Evolutionary conservation across 2,797 vertebrate species (phyloP).

Genomic region (Acanthurus leucopareius): DNA sequence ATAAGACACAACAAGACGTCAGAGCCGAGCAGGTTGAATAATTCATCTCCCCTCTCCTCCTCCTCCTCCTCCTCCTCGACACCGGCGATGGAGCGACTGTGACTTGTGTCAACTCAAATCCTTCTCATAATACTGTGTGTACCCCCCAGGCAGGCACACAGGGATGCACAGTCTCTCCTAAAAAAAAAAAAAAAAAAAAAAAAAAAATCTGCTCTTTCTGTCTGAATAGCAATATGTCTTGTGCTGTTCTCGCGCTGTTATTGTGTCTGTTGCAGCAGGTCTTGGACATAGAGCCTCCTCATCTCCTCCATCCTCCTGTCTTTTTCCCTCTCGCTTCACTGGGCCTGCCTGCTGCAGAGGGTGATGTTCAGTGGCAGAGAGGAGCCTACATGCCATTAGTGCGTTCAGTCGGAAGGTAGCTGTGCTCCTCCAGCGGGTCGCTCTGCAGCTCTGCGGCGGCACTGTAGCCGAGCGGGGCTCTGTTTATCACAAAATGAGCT

Average conservation of each 20-base stretch:
- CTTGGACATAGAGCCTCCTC: constrained; percentile 61
- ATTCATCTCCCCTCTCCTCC: constrained; percentile 73
- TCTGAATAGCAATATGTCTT: constrained; percentile 72
- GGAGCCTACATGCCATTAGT: constrained; percentile 56
- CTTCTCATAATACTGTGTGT: constrained; percentile 80
- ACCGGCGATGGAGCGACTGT: constrained; percentile 77
- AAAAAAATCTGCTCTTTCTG: constrained; percentile 57
- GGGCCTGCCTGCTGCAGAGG: constrained; percentile 63
- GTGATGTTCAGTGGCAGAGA: constrained; percentile 62
- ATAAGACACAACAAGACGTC: constrained; percentile 79
- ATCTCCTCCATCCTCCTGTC: constrained; percentile 52
- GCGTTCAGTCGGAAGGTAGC: constrained; percentile 67
- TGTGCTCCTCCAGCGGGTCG: constrained; percentile 46
- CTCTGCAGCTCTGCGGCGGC: constrained; percentile 38
- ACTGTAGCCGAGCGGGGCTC: constrained; percentile 37
- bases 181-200: constrained; percentile 33
- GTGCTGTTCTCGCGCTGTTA: constrained; percentile 53
- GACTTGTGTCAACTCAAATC: constrained; percentile 84
- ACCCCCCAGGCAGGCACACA: constrained; percentile 74
- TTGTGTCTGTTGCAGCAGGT: constrained; percentile 73
- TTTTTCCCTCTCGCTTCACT: constrained; percentile 49
- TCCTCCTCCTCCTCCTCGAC: constrained; percentile 56
- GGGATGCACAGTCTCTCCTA: constrained; percentile 47
- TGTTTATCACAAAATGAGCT: constrained; percentile 56
- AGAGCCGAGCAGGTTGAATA: constrained; percentile 78